phyloP scores from a whole-genome alignment of 2,888 invertebrate species.

The Eupithecia abbreviata region DNA sequence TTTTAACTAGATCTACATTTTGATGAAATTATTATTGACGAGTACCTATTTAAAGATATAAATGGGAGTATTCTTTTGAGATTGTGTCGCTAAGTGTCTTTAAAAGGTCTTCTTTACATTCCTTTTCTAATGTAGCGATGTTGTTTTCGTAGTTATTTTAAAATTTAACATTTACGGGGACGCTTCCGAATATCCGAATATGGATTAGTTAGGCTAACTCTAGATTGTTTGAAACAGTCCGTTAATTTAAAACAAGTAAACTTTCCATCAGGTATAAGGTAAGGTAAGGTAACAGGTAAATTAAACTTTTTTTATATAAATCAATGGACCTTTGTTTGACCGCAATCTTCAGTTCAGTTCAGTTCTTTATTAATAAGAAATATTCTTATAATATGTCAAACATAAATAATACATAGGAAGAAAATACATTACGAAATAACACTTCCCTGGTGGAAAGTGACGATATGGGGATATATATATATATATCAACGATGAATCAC shows the following conservation, averaged over 20 bases:
- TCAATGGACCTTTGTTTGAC: too few species aligned
- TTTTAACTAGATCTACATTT: conserved; percentile 85
- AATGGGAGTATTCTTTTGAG: conserved; percentile 70
- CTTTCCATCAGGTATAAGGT: too few species aligned
- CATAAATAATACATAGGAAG: too few species aligned
- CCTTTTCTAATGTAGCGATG: conserved; percentile 21
- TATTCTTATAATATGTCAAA: too few species aligned
- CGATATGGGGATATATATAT: too few species aligned
- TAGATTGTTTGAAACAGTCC: background rate
- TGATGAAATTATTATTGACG: conserved; percentile 84
- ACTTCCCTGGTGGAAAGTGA: too few species aligned
- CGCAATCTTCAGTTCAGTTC: too few species aligned
- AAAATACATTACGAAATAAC: too few species aligned
- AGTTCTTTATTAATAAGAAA: too few species aligned
- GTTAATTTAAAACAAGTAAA: background rate
- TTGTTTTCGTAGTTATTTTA: background rate
- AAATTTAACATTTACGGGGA: background rate
- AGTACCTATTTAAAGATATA: conserved; percentile 64
- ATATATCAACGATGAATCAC: too few species aligned
- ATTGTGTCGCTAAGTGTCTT: conserved; percentile 65
- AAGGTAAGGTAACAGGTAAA: too few species aligned
- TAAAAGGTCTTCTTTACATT: conserved; percentile 31
- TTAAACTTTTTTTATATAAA: too few species aligned
- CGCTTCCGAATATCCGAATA: background rate
- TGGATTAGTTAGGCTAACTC: background rate